Evolutionary conservation across 2,888 invertebrate genomes (phyloP).

Genomic region (Tinea trinotella): DNA sequence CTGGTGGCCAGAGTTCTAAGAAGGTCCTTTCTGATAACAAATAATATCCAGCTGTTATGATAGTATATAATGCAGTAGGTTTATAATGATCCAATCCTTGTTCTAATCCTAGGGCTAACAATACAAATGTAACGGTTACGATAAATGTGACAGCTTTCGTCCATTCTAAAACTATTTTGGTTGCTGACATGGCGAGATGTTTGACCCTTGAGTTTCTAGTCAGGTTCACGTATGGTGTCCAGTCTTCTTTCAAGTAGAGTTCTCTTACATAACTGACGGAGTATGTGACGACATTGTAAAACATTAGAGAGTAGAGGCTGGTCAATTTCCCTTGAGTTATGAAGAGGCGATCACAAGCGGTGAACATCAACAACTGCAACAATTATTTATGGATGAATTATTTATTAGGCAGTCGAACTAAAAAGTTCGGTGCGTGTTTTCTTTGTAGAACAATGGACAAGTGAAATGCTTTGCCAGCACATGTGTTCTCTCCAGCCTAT

Average conservation of each 20-base stretch:
- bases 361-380: constrained; percentile 79
- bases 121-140: constrained; percentile 82
- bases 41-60: constrained; percentile 79
- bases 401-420: no score
- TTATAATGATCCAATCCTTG: constrained; percentile 82
- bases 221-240: constrained; percentile 83
- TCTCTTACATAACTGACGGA: constrained; percentile 83
- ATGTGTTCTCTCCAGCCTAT: no score
- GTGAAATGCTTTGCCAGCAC: no score
- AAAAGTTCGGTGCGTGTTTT: no score
- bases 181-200: constrained; percentile 86
- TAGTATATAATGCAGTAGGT: constrained; percentile 77
- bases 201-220: constrained; percentile 80
- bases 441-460: no score
- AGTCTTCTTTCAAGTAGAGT: constrained; percentile 80
- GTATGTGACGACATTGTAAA: constrained; percentile 86
- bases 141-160: constrained; percentile 86
- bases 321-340: constrained; percentile 74
- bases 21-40: constrained; percentile 81
- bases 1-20: constrained; percentile 75
- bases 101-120: constrained; percentile 81
- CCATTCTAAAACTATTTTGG: constrained; percentile 86
- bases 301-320: constrained; percentile 83
- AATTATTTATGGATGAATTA: constrained; percentile 10
- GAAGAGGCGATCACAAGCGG: constrained; percentile 79